These are phyloP conservation scores for Artemisiospiza belli DNA, from an alignment of 2,113 vertebrate species.

Conservation along the genomic window DNA sequence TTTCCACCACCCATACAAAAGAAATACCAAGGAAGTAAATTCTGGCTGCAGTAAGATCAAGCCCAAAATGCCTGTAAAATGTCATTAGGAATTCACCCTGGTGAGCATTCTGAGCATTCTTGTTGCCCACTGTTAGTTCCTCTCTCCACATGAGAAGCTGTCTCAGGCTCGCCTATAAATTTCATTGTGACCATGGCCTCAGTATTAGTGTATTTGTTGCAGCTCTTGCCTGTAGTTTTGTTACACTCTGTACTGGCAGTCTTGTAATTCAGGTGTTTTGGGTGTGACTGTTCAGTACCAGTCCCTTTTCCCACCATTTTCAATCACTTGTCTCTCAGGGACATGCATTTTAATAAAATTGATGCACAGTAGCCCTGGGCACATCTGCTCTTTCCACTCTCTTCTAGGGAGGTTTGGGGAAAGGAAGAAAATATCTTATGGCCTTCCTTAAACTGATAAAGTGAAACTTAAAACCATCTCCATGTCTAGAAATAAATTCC, in stretches of 20 bases:
- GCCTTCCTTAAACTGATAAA: not conserved
- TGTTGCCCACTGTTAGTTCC: not conserved
- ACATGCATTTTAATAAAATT: not conserved
- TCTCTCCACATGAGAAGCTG: not conserved
- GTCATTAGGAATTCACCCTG: not conserved
- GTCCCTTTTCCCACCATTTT: not conserved
- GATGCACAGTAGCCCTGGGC: not conserved
- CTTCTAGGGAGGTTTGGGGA: not conserved
- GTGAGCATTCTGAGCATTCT: not conserved
- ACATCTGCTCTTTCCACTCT: not conserved
- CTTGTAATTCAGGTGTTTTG: not conserved
- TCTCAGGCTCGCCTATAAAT: not conserved
- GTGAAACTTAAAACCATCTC: not conserved
- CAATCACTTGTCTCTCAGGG: not conserved
- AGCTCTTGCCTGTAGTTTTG: not conserved
- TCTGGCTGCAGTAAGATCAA: not conserved
- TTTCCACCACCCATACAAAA: not conserved
- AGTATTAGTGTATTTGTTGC: not conserved
- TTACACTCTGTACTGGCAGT: not conserved
- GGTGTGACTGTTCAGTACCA: not conserved
- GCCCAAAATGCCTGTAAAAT: not conserved
- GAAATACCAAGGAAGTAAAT: not conserved
- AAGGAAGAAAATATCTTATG: not conserved
- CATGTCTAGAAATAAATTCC: slow-evolving; percentile 5
- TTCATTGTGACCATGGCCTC: not conserved